phyloP scores from a whole-genome alignment of 2,888 invertebrate species.

The Cyclophora albipunctata region DNA sequence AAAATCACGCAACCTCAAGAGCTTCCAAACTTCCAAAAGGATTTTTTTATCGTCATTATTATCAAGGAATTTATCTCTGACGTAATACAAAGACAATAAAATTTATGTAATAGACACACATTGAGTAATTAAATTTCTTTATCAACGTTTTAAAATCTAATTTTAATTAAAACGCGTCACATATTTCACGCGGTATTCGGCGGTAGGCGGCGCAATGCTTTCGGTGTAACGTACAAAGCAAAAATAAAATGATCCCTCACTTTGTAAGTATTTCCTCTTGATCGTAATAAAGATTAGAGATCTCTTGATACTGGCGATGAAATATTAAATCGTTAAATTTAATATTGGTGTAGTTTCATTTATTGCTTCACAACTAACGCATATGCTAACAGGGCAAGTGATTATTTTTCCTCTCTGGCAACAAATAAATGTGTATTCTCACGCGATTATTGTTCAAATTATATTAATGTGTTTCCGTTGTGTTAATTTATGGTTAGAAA shows the following conservation, averaged over 20 bases:
- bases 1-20: slow-evolving; percentile 32
- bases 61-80: neutral
- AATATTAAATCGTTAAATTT: slow-evolving; percentile 73
- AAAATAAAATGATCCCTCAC: slow-evolving; percentile 37
- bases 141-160: slow-evolving; percentile 63
- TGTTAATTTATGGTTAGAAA: slow-evolving; percentile 45
- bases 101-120: slow-evolving; percentile 39
- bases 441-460: slow-evolving; percentile 59
- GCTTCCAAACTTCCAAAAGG: slow-evolving; percentile 20
- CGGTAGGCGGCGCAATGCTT: slow-evolving; percentile 62
- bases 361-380: slow-evolving; percentile 67
- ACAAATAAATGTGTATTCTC: slow-evolving; percentile 67
- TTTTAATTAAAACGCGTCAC: slow-evolving; percentile 74
- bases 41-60: slow-evolving; percentile 1
- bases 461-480: slow-evolving; percentile 42
- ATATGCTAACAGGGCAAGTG: slow-evolving; percentile 58
- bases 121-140: slow-evolving; percentile 64
- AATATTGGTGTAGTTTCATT: slow-evolving; percentile 70
- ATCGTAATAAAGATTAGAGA: slow-evolving; percentile 30
- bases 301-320: slow-evolving; percentile 47
- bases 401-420: slow-evolving; percentile 50
- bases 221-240: slow-evolving; percentile 40
- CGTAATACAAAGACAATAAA: neutral
- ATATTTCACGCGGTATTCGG: slow-evolving; percentile 71
- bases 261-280: slow-evolving; percentile 25